Base-by-base conservation (phyloP, 2,888 invertebrate genomes). In the Ligdia adustata region DNA sequence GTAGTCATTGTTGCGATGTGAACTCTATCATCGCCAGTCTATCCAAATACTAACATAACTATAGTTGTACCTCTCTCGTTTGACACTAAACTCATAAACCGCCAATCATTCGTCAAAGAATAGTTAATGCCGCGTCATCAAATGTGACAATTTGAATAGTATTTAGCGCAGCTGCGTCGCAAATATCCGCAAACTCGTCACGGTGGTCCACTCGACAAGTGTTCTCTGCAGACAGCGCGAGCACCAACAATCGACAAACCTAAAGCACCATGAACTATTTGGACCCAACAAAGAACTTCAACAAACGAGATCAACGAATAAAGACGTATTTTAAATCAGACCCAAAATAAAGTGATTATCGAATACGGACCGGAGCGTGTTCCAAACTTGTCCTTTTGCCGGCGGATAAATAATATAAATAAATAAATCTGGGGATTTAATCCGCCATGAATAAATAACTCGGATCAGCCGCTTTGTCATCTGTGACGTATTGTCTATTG, bases 361-460 rank as follows among this genome's bases (percentile, higher is more conserved):
- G 39, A 35, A 35, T 16, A 28, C 59, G 68, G 60, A 47, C 71
- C 67, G 65, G 66, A 66, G 55, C 59, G 62, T 62, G 82, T 80
- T 82, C 76, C 78, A 42, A 70, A 72, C 70, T 63, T 75, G 79
- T 79, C 78, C 80, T 81, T 79, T 80, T 72, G 72, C 67, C 66
- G 72, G 69, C 72, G 60, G 78, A 79, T 81, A 79, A 75, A 69
- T 70, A 69, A 69, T 22, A 73, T 74, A 75, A 76, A 80, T 79
- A 46, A 35, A 37, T 26, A 37, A 37, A 37, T 78, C 75, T 55
- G 45, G 55, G 55, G 64, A 64, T 74, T 76, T 87, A 86, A 89
- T 88, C 88, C 79, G 69, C 82, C 78, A 87, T 90, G 89, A 89
- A 89, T 88, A 87, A 82, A 82, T 86, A 80, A 78, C 77, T 75